Base-by-base conservation (phyloP, 2,888 invertebrate genomes). In the Lamellibrachia satsuma region DNA sequence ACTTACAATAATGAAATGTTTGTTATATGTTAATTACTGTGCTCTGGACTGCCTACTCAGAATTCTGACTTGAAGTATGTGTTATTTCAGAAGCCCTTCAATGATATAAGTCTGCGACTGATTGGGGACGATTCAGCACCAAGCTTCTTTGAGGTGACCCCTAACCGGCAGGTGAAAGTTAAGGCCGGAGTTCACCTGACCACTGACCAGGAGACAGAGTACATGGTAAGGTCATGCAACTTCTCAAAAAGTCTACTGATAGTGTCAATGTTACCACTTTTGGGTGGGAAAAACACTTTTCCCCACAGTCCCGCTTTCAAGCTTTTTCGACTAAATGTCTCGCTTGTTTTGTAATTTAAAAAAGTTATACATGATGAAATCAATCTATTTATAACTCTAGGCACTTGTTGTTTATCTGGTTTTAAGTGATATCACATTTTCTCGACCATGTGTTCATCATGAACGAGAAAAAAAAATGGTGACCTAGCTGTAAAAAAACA, bases 181-280 rank as follows among this genome's bases (percentile, higher is more conserved):
- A 95, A 92, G 52, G 93, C 94, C 91, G 93, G 92, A 8, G 93
- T 92, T n/a, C 94, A 94, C n/a, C 94, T 95, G 27, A 92, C 94
- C 55, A 94, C 94, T n/a, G 95, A 95, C 94, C 93, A 93, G 55
- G 94, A 94, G 91, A 94, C 94, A 7, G 90, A 93, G 15, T 96
- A 95, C 93, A 94, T 93, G 11, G 95, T 95, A 92, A 92, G 94
- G 75, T 75, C 75, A 75, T 22, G 75, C n/a, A 75, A 75, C 15
- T 75, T 15, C 39, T 39, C 39, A 39, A 39, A 39, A 39, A 39
- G 39, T 39, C 39, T 39, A 1, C 39, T 39, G 39, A 39, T 39
- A 39, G 39, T 39, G 39, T 39, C 39, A 39, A 39, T 39, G 39
- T 39, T 39, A 39, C 39, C 39, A 39, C 39, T 39, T 39, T 39